phyloP scores from a whole-genome alignment of 1,140 invertebrate species.

The Sarcophaga bullata region DNA sequence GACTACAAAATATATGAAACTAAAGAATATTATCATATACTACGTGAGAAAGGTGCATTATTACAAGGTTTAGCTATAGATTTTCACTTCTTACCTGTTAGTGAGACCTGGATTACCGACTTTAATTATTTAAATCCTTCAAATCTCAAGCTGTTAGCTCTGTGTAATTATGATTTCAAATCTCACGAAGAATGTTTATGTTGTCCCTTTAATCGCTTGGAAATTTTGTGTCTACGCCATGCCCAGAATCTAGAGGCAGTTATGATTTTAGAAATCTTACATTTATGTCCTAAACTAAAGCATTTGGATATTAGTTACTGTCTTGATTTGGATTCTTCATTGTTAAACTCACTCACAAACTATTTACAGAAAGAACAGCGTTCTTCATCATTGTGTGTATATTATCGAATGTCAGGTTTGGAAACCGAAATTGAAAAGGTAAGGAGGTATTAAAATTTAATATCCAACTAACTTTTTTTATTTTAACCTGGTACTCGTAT shows the following conservation, averaged over 20 bases:
- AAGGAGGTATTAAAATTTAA: conserved; percentile 32
- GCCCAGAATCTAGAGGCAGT: conserved; percentile 53
- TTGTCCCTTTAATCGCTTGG: conserved; percentile 51
- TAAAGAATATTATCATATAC: conserved; percentile 57
- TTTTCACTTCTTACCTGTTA: conserved; percentile 58
- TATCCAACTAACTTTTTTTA: not conserved
- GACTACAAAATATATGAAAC: conserved; percentile 59
- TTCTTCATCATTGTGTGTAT: conserved; percentile 47
- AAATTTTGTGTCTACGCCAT: conserved; percentile 54
- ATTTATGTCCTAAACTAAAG: conserved; percentile 51
- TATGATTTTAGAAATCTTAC: conserved; percentile 52
- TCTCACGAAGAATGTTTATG: conserved; percentile 52
- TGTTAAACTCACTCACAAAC: conserved; percentile 49
- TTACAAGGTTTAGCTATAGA: conserved; percentile 57
- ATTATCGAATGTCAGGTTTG: conserved; percentile 54
- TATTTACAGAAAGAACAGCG: conserved; percentile 51
- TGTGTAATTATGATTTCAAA: conserved; percentile 56
- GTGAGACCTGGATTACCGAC: conserved; percentile 51
- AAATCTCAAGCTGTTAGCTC: conserved; percentile 48
- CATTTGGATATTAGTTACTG: conserved; percentile 59
- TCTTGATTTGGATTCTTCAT: conserved; percentile 50
- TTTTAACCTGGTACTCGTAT: conserved; percentile 38
- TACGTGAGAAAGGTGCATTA: conserved; percentile 50
- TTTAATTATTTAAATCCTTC: conserved; percentile 50
- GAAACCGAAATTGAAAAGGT: conserved; percentile 53